phyloP scores from a whole-genome alignment of 2,888 invertebrate species.

The Eristalis pertinax region DNA sequence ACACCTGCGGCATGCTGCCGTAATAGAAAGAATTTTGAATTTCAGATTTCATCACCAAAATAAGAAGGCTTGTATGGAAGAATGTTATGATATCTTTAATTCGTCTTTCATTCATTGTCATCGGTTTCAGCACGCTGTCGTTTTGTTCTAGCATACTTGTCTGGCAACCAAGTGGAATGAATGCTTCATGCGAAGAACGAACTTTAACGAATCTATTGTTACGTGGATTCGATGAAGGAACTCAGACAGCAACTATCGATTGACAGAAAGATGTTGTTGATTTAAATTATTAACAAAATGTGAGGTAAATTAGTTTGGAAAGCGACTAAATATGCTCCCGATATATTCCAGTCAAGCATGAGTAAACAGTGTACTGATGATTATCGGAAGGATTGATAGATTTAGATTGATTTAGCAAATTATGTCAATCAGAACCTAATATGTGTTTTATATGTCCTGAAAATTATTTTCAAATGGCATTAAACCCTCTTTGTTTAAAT shows the following conservation, averaged over 20 bases:
- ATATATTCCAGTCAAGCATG: not conserved
- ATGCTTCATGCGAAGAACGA: conserved; percentile 27
- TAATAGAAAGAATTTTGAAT: conserved; percentile 51
- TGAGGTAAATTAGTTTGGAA: conserved; percentile 10
- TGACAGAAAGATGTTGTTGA: conserved; percentile 47
- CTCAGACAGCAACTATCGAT: conserved; percentile 60
- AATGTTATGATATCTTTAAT: conserved; percentile 55
- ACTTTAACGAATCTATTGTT: conserved; percentile 66
- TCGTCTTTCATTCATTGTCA: conserved; percentile 61
- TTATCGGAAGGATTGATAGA: not conserved
- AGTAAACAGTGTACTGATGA: not conserved
- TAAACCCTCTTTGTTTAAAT: too few species aligned
- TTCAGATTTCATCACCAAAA: conserved; percentile 69
- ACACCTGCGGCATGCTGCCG: conserved; percentile 63
- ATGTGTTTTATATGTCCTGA: too few species aligned
- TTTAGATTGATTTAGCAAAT: not conserved
- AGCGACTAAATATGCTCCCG: not conserved
- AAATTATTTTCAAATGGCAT: too few species aligned
- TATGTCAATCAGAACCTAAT: too few species aligned
- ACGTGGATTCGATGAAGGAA: too few species aligned
- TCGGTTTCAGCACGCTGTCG: conserved; percentile 29
- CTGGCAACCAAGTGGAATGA: conserved; percentile 53
- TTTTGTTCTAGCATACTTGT: conserved; percentile 25
- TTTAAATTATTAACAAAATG: conserved; percentile 35
- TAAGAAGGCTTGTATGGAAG: conserved; percentile 45